These are phyloP conservation scores for Henricia sp. DNA, from an alignment of 53 echinoderm and acorn worm genomes.

Conservation along the genomic window DNA sequence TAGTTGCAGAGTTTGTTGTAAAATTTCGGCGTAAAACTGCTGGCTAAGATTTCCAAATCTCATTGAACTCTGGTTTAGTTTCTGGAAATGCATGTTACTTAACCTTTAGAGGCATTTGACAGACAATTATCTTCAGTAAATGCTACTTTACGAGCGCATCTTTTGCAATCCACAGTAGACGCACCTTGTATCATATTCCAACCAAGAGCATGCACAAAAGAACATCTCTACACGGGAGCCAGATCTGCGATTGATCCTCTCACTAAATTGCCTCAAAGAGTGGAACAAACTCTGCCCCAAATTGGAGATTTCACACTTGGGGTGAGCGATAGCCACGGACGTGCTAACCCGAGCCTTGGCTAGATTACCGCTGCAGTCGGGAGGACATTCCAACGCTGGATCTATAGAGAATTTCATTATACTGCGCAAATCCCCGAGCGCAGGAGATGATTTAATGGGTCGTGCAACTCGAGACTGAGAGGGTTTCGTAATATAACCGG, in stretches of 20 bases:
- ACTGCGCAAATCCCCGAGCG: slow-evolving; percentile 45
- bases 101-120: slow-evolving; percentile 39
- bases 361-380: slow-evolving; percentile 26
- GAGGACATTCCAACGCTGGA: not conserved
- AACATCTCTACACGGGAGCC: slow-evolving; percentile 18
- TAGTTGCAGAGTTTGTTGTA: no score
- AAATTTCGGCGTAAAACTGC: no score
- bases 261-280: slow-evolving; percentile 45
- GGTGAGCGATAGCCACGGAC: not conserved
- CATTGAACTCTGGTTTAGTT: not conserved
- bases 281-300: slow-evolving; percentile 18
- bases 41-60: no score
- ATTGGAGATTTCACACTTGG: slow-evolving; percentile 47
- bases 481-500: slow-evolving; percentile 44
- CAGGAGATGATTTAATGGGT: slow-evolving; percentile 26
- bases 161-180: slow-evolving; percentile 21
- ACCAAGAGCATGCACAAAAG: not conserved
- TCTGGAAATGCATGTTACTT: not conserved
- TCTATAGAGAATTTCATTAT: slow-evolving; percentile 55
- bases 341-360: slow-evolving; percentile 26
- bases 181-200: slow-evolving; percentile 18
- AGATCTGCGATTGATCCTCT: slow-evolving; percentile 38
- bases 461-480: slow-evolving; percentile 43
- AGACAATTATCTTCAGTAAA: slow-evolving; percentile 26
- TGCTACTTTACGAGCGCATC: not conserved